Evolutionary conservation across 2,797 vertebrate species (phyloP).

Genomic region (Crossoptilon crossoptilon): DNA sequence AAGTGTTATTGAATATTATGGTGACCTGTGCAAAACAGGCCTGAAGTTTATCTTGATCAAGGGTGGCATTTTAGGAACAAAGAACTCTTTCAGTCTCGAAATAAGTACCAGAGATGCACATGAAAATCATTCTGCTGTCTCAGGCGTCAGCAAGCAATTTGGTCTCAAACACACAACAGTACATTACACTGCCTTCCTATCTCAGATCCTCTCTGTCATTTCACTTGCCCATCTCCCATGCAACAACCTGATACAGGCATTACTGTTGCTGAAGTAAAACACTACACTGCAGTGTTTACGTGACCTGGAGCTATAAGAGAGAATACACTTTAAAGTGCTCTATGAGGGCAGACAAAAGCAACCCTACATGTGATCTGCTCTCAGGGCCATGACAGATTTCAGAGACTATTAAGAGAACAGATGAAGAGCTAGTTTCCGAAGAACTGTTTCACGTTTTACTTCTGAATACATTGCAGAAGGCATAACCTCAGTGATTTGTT

Average conservation of each 20-base stretch:
- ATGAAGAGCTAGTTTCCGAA: neutral
- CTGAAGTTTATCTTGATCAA: conserved; percentile 46
- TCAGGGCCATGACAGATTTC: neutral
- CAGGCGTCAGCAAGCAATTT: neutral
- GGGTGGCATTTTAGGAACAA: conserved; percentile 39
- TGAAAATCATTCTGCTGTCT: neutral
- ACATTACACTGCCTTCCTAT: neutral
- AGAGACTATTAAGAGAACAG: neutral
- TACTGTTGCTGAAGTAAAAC: neutral
- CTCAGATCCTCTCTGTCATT: neutral
- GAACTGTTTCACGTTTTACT: neutral
- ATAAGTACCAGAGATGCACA: neutral
- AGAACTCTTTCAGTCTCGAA: conserved; percentile 23
- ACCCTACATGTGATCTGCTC: accelerated
- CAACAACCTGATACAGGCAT: neutral
- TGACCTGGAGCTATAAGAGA: neutral
- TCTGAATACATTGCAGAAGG: neutral
- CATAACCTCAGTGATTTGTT: neutral
- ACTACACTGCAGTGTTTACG: neutral
- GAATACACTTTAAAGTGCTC: neutral
- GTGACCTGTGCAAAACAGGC: conserved; percentile 36
- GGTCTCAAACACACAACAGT: neutral
- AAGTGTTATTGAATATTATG: conserved; percentile 37
- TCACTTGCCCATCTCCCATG: neutral
- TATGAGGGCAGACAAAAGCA: neutral